Evolutionary conservation across 2,113 vertebrate species (phyloP), one percentile per base, ranked within the genome.

Genomic region (Nerophis lumbriciformis): DNA sequence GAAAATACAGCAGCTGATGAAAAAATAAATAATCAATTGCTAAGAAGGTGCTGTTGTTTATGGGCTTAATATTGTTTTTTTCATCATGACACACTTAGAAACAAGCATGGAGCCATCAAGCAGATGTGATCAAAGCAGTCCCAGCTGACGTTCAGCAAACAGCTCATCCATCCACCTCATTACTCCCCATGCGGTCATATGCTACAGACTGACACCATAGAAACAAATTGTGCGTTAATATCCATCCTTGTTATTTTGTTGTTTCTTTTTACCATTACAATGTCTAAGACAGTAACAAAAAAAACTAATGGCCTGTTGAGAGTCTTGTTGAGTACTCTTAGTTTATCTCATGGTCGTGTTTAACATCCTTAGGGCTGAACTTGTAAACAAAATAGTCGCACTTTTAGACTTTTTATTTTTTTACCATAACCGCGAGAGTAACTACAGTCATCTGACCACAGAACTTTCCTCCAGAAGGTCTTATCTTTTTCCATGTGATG

Each of bases 151-250:
- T 42, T 64, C 14, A 48, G 54, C 49, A 53, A 65, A 0, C 53
- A 71, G 54, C 28, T 5, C 11, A 63, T 48, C 50, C 62, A 53
- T 60, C 54, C 49, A 5, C 49, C 61, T 67, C 61, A 68, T 72
- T 60, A 72, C 49, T 68, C 59, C 48, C n/a, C 5, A 11, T 44
- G 63, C 60, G 48, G 59, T 69, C 49, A 57, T 7, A 35, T 39
- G 38, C 42, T 37, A 9, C 56, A 54, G 0, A 28, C 5, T 62
- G 61, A 68, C 59, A 74, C 48, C 5, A 14, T 9, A 9, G 14
- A 61, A 62, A 75, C 59, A 75, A 68, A 71, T 59, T 61, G 67
- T 48, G 55, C 28, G 63, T 64, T 60, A 6, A 48, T 67, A 75
- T 59, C n/a, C 42, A 14, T 10, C 6, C 6, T 42, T 5, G 11